Evolutionary conservation across 1,140 invertebrate species (phyloP).

Genomic region (Drosophila obscura): DNA sequence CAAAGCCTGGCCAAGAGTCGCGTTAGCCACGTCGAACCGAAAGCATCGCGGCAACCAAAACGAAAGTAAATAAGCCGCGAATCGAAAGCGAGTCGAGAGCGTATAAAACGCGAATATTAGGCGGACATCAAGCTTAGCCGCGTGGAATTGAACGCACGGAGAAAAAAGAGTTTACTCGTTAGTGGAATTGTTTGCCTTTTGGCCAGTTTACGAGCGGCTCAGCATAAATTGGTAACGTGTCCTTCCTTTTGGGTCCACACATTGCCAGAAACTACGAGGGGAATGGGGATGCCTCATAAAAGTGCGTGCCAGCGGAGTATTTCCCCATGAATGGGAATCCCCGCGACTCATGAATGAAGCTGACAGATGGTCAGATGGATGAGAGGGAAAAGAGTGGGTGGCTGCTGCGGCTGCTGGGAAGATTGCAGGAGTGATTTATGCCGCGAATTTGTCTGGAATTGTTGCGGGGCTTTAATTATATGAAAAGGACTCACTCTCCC

Average conservation of each 20-base stretch:
- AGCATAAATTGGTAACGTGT: conserved; percentile 54
- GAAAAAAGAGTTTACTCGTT: conserved; percentile 62
- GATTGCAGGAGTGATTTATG: conserved; percentile 67
- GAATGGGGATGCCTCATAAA: conserved; percentile 47
- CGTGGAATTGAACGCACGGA: conserved; percentile 41
- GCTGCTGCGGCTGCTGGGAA: neutral
- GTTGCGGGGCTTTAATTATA: conserved; percentile 66
- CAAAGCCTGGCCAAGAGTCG: conserved; percentile 59
- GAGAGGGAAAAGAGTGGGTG: neutral
- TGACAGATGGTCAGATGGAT: conserved; percentile 3
- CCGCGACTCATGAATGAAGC: conserved; percentile 39
- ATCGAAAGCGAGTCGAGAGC: conserved; percentile 2
- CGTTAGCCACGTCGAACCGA: conserved; percentile 62
- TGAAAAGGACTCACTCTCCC: neutral
- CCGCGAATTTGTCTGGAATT: conserved; percentile 63
- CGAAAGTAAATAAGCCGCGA: neutral
- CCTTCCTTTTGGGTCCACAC: conserved; percentile 14
- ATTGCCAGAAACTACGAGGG: neutral
- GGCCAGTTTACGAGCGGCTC: conserved; percentile 56
- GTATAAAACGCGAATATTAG: conserved; percentile 40
- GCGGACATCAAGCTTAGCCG: conserved; percentile 58
- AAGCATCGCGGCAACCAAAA: conserved; percentile 40
- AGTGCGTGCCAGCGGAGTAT: conserved; percentile 67
- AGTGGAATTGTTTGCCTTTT: conserved; percentile 58
- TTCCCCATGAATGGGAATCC: conserved; percentile 70